A percentile compares a stretch with the other conserved stretches of the same genome.
These are phyloP conservation scores for Thunnus maccoyii DNA, from an alignment of 2,113 vertebrate species.

Conservation along the genomic window DNA sequence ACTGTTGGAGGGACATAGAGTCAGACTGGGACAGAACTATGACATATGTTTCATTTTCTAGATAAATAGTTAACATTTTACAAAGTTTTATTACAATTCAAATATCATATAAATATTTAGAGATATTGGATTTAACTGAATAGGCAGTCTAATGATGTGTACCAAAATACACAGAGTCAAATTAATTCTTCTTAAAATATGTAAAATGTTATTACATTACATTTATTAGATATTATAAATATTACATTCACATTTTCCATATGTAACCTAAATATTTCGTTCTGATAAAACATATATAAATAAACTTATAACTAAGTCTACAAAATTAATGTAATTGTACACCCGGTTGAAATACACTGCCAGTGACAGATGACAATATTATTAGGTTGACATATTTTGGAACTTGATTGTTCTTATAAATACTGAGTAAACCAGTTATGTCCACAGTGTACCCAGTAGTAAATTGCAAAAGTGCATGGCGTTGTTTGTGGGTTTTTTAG, in stretches of 20 bases:
- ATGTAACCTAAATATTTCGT: background rate
- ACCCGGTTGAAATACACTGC: background rate
- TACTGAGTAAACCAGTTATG: background rate
- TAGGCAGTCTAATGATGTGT: constrained; percentile 26
- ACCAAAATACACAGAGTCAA: background rate
- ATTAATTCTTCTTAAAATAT: constrained; percentile 1
- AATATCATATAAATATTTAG: no score
- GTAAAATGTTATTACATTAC: no score
- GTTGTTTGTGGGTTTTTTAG: background rate
- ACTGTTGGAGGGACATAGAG: no score
- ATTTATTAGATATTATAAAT: background rate
- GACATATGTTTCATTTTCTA: background rate
- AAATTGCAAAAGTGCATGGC: background rate
- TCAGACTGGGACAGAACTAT: background rate
- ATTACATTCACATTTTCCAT: background rate
- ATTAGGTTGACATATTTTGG: background rate
- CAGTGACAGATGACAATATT: background rate
- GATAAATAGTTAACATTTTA: no score
- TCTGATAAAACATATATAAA: background rate
- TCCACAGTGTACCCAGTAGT: no score
- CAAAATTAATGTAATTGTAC: background rate
- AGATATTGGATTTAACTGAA: no score
- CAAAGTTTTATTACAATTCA: no score
- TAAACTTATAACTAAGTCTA: background rate
- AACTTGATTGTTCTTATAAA: background rate